These are phyloP conservation scores for Cephalotes varians DNA, from an alignment of 2,888 invertebrate species.

Conservation along the genomic window DNA sequence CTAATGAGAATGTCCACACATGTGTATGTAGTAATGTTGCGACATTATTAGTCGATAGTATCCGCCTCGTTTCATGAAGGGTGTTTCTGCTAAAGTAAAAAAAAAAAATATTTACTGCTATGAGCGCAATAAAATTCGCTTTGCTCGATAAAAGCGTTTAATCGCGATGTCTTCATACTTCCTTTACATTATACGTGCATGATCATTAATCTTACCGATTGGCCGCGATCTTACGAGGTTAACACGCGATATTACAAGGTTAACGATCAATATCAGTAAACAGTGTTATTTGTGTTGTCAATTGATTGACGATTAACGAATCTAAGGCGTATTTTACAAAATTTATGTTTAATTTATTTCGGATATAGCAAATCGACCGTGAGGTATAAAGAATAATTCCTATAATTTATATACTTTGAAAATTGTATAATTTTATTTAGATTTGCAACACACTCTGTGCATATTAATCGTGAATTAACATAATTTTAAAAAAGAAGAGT, in stretches of 20 bases:
- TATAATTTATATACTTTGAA: background rate
- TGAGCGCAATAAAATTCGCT: background rate
- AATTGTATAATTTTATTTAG: background rate
- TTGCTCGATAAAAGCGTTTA: background rate
- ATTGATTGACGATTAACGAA: background rate
- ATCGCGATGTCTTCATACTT: conserved; percentile 16
- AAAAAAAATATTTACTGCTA: background rate
- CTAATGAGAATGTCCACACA: background rate
- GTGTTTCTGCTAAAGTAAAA: no score
- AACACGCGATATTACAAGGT: conserved; percentile 12
- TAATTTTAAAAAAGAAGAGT: background rate
- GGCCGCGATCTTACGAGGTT: background rate
- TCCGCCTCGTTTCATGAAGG: background rate
- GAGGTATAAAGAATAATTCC: background rate
- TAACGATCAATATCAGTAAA: background rate
- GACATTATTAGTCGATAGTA: background rate
- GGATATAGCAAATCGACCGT: background rate
- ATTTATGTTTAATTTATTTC: background rate
- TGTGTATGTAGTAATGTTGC: background rate
- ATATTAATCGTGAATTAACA: background rate
- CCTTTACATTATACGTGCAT: background rate
- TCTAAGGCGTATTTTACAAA: background rate
- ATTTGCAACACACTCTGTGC: background rate
- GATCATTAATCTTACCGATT: conserved; percentile 12
- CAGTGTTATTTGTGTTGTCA: background rate